Percentiles rank a stretch among this genome's conserved stretches.
Evolutionary conservation across 2,113 vertebrate species (phyloP).

Genomic region (Chloropsis hardwickii): DNA sequence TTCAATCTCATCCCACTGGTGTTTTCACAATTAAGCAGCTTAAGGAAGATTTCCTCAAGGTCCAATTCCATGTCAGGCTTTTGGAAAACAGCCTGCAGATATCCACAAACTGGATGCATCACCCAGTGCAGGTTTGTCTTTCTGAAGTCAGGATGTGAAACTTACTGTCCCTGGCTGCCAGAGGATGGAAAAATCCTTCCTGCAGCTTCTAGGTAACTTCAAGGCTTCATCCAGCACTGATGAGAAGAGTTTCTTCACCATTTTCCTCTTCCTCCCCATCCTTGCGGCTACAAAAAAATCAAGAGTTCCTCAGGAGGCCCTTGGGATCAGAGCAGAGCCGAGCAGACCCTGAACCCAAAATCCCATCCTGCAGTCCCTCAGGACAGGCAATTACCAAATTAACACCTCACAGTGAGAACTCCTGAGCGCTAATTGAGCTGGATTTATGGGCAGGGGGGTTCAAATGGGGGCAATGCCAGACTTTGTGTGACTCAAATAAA

Average conservation of each 20-base stretch:
- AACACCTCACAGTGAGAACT: background rate
- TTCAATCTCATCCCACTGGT: background rate
- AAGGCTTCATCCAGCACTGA: background rate
- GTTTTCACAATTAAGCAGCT: background rate
- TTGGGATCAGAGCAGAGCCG: accelerated
- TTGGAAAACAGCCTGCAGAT: background rate
- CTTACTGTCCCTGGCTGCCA: background rate
- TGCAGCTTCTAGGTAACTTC: background rate
- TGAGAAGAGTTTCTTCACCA: background rate
- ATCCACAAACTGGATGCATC: background rate
- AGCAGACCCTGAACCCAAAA: background rate
- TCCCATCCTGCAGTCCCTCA: background rate
- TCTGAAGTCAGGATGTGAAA: background rate
- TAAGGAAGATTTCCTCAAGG: background rate
- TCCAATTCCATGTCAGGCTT: background rate
- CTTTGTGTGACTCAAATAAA: background rate
- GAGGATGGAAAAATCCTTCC: background rate
- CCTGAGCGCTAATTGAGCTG: background rate
- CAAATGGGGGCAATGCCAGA: background rate
- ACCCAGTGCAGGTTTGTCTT: background rate
- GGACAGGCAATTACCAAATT: background rate
- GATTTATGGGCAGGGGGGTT: background rate
- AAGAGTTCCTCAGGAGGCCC: background rate
- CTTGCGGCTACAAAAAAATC: accelerated
- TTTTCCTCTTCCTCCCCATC: background rate